These are phyloP conservation scores for Phalacrocorax brasilianus DNA, from an alignment of 2,113 vertebrate genomes.

Conservation along the genomic window DNA sequence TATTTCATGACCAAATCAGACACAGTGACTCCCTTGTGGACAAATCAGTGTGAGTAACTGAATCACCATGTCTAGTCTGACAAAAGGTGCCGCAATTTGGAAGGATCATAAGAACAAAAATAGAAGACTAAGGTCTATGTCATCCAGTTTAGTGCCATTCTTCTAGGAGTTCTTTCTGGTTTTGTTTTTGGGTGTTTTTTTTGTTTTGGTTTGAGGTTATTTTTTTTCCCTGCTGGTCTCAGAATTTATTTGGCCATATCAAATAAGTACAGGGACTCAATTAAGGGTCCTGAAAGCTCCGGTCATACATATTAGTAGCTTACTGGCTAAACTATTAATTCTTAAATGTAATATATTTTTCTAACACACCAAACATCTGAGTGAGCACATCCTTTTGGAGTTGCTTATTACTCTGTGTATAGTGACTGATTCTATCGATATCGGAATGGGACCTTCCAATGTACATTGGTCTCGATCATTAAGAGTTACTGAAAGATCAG, in stretches of 20 bases:
- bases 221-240: neutral
- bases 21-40: neutral
- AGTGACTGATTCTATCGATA: neutral
- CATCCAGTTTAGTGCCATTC: neutral
- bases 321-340: neutral
- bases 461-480: neutral
- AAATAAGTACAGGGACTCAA: neutral
- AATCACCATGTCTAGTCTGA: neutral
- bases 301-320: neutral
- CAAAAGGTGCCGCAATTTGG: neutral
- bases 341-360: neutral
- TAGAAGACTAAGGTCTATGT: neutral
- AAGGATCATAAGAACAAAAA: neutral
- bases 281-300: neutral
- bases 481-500: neutral
- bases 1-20: neutral
- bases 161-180: neutral
- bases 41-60: neutral
- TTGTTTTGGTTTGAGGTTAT: neutral
- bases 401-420: neutral
- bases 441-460: neutral
- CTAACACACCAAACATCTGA: neutral
- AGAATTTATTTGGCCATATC: neutral
- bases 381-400: neutral
- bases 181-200: neutral